phyloP scores from a whole-genome alignment of 2,797 vertebrate genomes.

The Eremophila alpestris region DNA sequence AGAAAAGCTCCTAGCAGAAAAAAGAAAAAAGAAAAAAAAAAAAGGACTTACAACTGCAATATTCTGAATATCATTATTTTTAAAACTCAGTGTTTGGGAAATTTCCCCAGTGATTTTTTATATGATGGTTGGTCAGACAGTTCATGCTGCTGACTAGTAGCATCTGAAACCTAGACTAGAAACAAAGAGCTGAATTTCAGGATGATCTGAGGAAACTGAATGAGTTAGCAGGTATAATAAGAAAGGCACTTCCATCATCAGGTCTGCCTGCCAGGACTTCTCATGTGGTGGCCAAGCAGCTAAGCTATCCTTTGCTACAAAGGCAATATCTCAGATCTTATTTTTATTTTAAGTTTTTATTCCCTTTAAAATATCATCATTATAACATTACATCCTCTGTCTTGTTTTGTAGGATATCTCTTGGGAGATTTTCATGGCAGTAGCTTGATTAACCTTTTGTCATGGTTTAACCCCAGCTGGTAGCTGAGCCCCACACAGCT shows the following conservation, averaged over 20 bases:
- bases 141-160: background rate
- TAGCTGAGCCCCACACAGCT: background rate
- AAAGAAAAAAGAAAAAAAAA: background rate
- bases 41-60: background rate
- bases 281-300: background rate
- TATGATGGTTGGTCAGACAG: fast-evolving
- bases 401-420: background rate
- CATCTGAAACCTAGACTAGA: background rate
- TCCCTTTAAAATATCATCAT: background rate
- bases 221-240: background rate
- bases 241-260: background rate
- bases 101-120: background rate
- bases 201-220: background rate
- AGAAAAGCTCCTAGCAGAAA: background rate
- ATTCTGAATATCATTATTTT: background rate
- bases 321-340: background rate
- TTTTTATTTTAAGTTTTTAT: background rate
- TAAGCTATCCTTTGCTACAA: background rate
- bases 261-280: background rate
- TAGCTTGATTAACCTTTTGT: background rate
- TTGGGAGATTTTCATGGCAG: background rate
- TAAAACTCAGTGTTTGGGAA: background rate
- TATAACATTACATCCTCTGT: background rate
- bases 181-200: background rate
- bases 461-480: background rate